Percentiles rank a stretch among this genome's conserved stretches.
Conservation (phyloP, 2,113 vertebrate genomes). For the Tympanuchus pallidicinctus region DNA sequence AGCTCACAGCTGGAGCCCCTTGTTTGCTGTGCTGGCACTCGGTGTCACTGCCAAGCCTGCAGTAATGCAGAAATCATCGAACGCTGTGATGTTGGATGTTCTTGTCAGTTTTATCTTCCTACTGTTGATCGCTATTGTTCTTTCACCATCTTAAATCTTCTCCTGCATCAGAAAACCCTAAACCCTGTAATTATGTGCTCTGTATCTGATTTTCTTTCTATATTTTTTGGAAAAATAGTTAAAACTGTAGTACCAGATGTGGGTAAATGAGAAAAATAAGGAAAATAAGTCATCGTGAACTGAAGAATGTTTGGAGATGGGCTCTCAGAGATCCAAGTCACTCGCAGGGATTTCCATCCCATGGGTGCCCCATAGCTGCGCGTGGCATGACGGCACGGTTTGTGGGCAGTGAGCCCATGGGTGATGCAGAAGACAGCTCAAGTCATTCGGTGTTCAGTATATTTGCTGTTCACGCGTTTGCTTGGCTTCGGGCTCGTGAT, state of each 20-base stretch:
- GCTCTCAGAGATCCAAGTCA: neutral
- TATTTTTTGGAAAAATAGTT: neutral
- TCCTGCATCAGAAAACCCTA: neutral
- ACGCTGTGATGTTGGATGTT: neutral
- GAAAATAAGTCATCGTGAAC: neutral
- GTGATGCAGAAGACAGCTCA: neutral
- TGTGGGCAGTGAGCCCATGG: no score
- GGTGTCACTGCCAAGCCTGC: neutral
- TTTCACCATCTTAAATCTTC: neutral
- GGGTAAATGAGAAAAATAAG: neutral
- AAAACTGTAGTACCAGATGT: neutral
- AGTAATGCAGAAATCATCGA: neutral
- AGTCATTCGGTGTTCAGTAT: fast-evolving
- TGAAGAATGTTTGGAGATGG: neutral
- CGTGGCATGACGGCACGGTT: no score
- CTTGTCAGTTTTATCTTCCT: neutral
- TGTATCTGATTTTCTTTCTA: conserved; percentile 7
- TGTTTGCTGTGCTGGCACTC: neutral
- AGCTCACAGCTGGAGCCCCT: neutral
- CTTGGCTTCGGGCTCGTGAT: neutral
- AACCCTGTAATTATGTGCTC: conserved; percentile 13
- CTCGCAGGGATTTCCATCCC: neutral
- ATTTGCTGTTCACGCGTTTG: no score
- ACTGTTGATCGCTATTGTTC: conserved; percentile 3
- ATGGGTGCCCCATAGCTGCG: neutral